These are phyloP conservation scores for Drosophila pandora DNA, from an alignment of 1,140 invertebrate species.

Conservation along the genomic window DNA sequence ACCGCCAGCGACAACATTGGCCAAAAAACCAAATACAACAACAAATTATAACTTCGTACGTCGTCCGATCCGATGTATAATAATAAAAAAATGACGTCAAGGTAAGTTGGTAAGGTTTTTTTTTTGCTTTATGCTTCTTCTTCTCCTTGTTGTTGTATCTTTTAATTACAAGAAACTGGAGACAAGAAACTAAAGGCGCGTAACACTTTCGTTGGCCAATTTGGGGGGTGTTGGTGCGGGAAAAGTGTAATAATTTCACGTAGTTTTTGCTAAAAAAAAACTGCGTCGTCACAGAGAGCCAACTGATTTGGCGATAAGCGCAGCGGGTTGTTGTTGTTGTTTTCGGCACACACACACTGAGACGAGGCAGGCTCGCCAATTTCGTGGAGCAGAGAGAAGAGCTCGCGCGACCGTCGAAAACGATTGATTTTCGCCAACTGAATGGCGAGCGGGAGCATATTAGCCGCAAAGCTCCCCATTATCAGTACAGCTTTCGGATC, in stretches of 20 bases:
- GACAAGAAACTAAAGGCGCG: conserved; percentile 26
- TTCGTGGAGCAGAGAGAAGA: conserved; percentile 15
- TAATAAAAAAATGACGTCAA: conserved; percentile 74
- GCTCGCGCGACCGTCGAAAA: conserved; percentile 53
- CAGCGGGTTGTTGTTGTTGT: conserved; percentile 39
- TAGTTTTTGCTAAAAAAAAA: conserved; percentile 46
- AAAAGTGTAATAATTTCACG: conserved; percentile 60
- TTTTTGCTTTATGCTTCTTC: too few relatives aligned
- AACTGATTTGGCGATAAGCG: conserved; percentile 77
- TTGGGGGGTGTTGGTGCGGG: conserved; percentile 36
- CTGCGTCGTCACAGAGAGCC: conserved; percentile 35
- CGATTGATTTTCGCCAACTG: conserved; percentile 77
- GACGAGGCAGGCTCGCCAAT: conserved; percentile 51
- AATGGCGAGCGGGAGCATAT: conserved; percentile 55
- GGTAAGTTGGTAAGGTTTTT: conserved; percentile 59
- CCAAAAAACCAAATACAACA: conserved; percentile 16
- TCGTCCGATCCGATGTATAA: conserved; percentile 44
- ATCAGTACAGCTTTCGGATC: conserved; percentile 64
- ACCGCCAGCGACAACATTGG: background rate
- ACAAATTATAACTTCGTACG: conserved; percentile 1
- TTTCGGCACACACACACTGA: conserved; percentile 20
- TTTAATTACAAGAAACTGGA: conserved; percentile 65
- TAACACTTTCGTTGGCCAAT: conserved; percentile 66
- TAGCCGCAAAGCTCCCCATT: conserved; percentile 52
- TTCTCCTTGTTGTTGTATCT: background rate